Evolutionary conservation across 2,888 invertebrate species (phyloP).

Genomic region (Acleris laterana): DNA sequence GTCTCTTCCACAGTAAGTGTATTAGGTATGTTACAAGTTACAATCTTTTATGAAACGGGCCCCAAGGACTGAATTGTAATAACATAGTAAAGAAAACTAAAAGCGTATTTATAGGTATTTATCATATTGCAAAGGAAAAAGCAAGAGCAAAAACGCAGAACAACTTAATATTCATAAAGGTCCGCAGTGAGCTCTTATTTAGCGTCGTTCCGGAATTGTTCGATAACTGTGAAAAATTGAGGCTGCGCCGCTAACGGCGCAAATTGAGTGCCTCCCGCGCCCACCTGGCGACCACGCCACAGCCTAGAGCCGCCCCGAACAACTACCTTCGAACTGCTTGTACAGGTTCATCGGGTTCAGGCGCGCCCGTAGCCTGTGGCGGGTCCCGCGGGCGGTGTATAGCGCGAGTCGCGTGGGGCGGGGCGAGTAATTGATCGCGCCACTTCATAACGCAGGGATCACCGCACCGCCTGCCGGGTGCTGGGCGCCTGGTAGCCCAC

Average conservation of each 20-base stretch:
- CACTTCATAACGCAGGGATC: neutral
- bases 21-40: too few relatives aligned
- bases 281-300: constrained; percentile 44
- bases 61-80: too few relatives aligned
- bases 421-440: constrained; percentile 31
- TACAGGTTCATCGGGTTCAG: neutral
- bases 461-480: neutral
- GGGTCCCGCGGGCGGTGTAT: neutral
- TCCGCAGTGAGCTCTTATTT: constrained; percentile 61
- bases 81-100: neutral
- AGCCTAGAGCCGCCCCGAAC: constrained; percentile 33
- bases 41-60: too few relatives aligned
- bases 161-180: constrained; percentile 49
- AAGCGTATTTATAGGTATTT: neutral
- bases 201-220: constrained; percentile 65
- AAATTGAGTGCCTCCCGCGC: constrained; percentile 75
- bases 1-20: too few relatives aligned
- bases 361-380: constrained; percentile 4
- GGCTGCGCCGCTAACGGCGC: constrained; percentile 66
- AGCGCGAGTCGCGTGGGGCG: constrained; percentile 9
- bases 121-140: constrained; percentile 2
- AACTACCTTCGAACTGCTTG: neutral
- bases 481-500: constrained; percentile 7
- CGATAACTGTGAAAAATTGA: constrained; percentile 79
- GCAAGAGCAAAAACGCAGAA: constrained; percentile 32